These are phyloP conservation scores for Macroglossus sobrinus DNA, from an alignment of 2,113 vertebrate genomes.

Conservation along the genomic window DNA sequence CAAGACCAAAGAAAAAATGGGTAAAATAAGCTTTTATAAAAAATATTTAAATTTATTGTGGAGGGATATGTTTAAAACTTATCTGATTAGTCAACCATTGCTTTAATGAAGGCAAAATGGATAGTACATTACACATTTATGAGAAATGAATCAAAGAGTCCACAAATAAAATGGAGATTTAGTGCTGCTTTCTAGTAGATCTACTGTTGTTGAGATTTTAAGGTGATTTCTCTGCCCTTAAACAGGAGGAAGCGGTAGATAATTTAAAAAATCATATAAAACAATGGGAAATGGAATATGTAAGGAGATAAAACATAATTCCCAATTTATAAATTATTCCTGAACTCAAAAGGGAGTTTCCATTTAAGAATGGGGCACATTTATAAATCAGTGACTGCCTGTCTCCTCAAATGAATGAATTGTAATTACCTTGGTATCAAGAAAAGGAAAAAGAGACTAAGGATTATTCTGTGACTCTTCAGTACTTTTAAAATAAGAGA, in stretches of 20 bases:
- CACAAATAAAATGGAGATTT: neutral
- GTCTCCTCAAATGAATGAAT: neutral
- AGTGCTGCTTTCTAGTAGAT: neutral
- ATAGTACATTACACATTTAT: neutral
- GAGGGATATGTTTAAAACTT: neutral
- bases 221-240: neutral
- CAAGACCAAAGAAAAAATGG: neutral
- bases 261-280: constrained; percentile 7
- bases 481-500: neutral
- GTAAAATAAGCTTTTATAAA: neutral
- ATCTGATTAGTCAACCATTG: neutral
- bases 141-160: neutral
- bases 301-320: neutral
- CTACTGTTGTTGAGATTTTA: neutral
- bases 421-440: neutral
- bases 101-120: neutral
- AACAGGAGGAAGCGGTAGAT: neutral
- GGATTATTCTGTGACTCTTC: neutral
- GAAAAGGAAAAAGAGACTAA: constrained; percentile 14
- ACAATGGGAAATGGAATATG: neutral
- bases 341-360: neutral
- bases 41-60: neutral
- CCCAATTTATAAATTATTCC: neutral
- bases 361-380: neutral
- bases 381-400: neutral